phyloP scores from a whole-genome alignment of 2,888 invertebrate genomes.

The Keiferia lycopersicella region DNA sequence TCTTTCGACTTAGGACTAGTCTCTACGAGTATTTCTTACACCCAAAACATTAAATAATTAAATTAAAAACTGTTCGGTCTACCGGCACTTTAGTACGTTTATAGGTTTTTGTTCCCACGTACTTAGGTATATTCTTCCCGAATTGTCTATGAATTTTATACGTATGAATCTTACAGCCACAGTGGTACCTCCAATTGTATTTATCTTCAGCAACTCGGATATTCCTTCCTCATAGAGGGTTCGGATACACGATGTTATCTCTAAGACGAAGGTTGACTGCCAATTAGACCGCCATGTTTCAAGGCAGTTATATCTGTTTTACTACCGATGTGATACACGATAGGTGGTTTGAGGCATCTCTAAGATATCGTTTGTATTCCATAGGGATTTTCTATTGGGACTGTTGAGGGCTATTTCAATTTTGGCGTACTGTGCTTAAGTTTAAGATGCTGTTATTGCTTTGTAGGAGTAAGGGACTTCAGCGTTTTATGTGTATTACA shows the following conservation, averaged over 20 bases:
- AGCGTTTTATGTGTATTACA: no score
- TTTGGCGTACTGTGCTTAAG: no score
- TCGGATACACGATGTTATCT: slow-evolving; percentile 11
- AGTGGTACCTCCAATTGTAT: neutral
- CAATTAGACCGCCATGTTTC: slow-evolving; percentile 17
- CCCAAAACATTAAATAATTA: no score
- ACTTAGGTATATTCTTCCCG: no score
- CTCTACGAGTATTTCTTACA: no score
- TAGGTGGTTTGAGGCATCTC: neutral
- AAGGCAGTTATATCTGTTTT: slow-evolving; percentile 20
- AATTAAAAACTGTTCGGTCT: no score
- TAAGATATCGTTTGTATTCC: slow-evolving; percentile 6
- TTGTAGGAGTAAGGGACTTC: no score
- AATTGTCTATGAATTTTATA: no score
- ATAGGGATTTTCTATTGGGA: neutral
- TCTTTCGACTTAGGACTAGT: no score
- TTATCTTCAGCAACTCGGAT: neutral
- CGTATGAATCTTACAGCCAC: neutral
- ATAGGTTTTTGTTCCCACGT: no score
- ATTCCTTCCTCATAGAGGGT: slow-evolving; percentile 4
- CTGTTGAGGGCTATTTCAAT: neutral
- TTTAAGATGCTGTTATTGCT: no score
- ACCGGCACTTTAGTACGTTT: no score
- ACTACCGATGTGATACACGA: slow-evolving; percentile 6
- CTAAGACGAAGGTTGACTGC: slow-evolving; percentile 21